Percentiles rank a stretch among this genome's conserved stretches.
Conservation (phyloP, 2,797 vertebrate species). For the Heteromormyrus szaboi region DNA sequence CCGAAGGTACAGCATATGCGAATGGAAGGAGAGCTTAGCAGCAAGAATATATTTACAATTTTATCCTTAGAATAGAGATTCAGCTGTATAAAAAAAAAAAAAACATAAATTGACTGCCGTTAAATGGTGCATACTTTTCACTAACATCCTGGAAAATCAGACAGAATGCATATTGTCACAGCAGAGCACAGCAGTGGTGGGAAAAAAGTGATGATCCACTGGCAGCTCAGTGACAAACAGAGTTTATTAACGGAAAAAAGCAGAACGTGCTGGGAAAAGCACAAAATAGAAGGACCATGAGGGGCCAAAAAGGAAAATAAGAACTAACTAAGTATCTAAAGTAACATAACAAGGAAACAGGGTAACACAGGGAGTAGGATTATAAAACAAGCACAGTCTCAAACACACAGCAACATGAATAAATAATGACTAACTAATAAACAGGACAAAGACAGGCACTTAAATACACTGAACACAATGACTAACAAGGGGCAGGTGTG, state of each 20-base stretch:
- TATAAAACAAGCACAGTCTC: background rate
- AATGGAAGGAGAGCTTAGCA: conserved; percentile 12
- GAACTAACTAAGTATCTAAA: background rate
- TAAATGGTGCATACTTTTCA: background rate
- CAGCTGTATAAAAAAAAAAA: conserved; percentile 14
- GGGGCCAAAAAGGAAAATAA: background rate
- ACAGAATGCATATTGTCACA: background rate
- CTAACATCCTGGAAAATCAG: background rate
- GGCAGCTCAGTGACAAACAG: background rate
- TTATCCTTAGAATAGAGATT: conserved; percentile 4
- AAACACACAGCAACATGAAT: background rate
- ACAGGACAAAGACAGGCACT: background rate
- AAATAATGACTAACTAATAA: background rate
- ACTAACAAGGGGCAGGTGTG: background rate
- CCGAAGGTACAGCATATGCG: conserved; percentile 21
- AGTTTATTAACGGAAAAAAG: background rate
- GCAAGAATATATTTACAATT: conserved; percentile 10
- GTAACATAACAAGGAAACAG: background rate
- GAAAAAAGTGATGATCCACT: background rate
- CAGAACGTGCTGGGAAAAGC: background rate
- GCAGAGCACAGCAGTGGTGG: background rate
- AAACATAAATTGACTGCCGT: background rate
- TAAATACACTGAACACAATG: background rate
- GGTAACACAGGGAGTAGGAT: background rate
- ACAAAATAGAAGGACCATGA: background rate